phyloP scores from a whole-genome alignment of 1,140 invertebrate genomes.

The Ganaspis sp. region DNA sequence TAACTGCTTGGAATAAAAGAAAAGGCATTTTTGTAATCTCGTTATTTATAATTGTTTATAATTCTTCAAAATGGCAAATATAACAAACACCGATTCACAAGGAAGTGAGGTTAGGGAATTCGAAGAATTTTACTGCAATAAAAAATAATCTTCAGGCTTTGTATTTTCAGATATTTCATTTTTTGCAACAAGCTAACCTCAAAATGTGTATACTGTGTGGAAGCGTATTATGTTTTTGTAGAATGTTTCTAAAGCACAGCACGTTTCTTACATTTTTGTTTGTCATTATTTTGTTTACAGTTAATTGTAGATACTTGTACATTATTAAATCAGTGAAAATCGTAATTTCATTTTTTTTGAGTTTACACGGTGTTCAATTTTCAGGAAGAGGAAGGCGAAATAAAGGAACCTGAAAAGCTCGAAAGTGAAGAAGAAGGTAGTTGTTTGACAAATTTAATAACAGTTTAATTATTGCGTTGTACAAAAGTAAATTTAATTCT shows the following conservation, averaged over 20 bases:
- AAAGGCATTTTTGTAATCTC: not conserved
- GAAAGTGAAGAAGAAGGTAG: conserved; percentile 82
- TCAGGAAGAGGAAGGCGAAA: conserved; percentile 82
- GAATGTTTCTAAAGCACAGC: not conserved
- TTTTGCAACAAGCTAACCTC: not conserved
- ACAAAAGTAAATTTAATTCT: too few relatives aligned
- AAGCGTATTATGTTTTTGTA: not conserved
- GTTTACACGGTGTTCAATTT: conserved; percentile 47
- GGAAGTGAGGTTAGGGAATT: conserved; percentile 84
- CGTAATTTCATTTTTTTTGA: not conserved
- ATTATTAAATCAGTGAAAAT: conserved; percentile 19
- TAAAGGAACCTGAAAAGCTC: conserved; percentile 81
- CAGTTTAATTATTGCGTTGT: not conserved
- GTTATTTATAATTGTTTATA: not conserved
- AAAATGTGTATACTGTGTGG: not conserved
- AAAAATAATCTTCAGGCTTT: not conserved
- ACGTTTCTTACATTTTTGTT: not conserved
- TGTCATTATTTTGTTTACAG: not conserved
- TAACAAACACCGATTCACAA: conserved; percentile 80
- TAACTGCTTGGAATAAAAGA: too few relatives aligned
- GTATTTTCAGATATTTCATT: too few relatives aligned
- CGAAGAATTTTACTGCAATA: not conserved
- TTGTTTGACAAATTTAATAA: conserved; percentile 62
- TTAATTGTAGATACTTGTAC: not conserved
- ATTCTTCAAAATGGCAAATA: not conserved